These are phyloP conservation scores for Hirtodrosophila duncani DNA, from an alignment of 2,888 invertebrate species.

Conservation along the genomic window DNA sequence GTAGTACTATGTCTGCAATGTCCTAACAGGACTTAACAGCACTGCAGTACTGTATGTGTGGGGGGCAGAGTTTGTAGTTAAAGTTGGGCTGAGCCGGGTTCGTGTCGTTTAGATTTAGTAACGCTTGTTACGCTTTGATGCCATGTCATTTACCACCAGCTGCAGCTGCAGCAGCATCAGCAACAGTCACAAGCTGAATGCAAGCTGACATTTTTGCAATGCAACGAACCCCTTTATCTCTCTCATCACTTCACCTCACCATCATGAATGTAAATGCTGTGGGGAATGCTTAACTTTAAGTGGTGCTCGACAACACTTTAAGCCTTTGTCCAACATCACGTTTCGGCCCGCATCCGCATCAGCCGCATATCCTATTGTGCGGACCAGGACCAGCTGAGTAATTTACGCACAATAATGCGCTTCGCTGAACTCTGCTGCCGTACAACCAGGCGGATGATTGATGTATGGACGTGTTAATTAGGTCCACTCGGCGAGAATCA, in stretches of 20 bases:
- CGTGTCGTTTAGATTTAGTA: conserved; percentile 72
- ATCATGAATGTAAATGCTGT: conserved; percentile 1
- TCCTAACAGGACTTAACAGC: conserved; percentile 56
- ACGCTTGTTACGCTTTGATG: conserved; percentile 74
- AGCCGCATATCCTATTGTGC: conserved; percentile 5
- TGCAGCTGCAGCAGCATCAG: conserved; percentile 19
- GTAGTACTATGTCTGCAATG: conserved; percentile 45
- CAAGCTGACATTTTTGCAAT: conserved; percentile 67
- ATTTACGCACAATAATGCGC: conserved; percentile 74
- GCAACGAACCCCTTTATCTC: too few relatives aligned
- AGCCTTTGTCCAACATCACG: conserved; percentile 57
- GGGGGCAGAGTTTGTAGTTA: conserved; percentile 13
- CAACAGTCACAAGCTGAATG: conserved; percentile 54
- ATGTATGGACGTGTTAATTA: conserved; percentile 74
- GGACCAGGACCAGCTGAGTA: conserved; percentile 52
- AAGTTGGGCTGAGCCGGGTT: not conserved
- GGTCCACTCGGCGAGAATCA: conserved; percentile 49
- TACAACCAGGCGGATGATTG: conserved; percentile 58
- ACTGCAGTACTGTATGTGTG: conserved; percentile 32
- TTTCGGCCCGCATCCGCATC: not conserved
- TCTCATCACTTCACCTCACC: conserved; percentile 43
- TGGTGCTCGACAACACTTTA: conserved; percentile 54
- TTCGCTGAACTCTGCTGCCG: conserved; percentile 62
- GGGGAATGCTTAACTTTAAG: conserved; percentile 50
- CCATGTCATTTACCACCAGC: conserved; percentile 54